A percentile compares a stretch with the other conserved stretches of the same genome.
phyloP scores from a whole-genome alignment of 2,888 invertebrate genomes.

The Thecocarcelia acutangulata region DNA sequence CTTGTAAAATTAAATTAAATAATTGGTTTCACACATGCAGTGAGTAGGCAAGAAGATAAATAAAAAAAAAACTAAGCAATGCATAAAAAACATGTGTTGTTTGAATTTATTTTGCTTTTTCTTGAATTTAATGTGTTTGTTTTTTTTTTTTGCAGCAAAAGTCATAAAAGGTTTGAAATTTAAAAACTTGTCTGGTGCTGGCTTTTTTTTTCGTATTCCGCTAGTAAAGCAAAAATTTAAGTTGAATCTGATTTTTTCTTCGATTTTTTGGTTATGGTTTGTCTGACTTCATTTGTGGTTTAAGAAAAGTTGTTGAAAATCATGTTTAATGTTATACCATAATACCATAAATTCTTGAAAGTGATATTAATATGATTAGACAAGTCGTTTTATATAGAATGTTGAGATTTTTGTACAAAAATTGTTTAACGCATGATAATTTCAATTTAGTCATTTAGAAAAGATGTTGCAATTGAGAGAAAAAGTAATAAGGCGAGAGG shows the following conservation, averaged over 20 bases:
- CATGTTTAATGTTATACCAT: conserved; percentile 63
- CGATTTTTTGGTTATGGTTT: conserved; percentile 37
- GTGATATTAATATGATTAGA: conserved; percentile 62
- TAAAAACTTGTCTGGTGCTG: conserved; percentile 54
- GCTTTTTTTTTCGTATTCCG: not conserved
- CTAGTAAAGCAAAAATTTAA: conserved; percentile 26
- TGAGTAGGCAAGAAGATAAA: not conserved
- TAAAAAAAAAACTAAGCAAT: conserved; percentile 21
- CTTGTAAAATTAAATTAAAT: conserved; percentile 67
- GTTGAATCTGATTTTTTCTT: not conserved
- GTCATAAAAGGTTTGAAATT: conserved; percentile 60
- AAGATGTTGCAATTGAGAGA: conserved; percentile 12
- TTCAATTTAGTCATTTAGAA: conserved; percentile 47
- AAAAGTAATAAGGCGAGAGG: conserved; percentile 21
- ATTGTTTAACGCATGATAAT: conserved; percentile 18
- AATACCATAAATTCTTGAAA: conserved; percentile 62
- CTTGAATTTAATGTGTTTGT: not conserved
- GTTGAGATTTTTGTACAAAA: conserved; percentile 47
- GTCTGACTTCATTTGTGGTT: conserved; percentile 50
- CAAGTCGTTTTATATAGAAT: conserved; percentile 58
- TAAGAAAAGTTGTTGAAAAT: conserved; percentile 60
- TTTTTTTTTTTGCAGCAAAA: conserved; percentile 39
- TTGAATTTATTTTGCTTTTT: conserved; percentile 67
- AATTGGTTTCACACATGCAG: conserved; percentile 69
- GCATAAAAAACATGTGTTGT: conserved; percentile 49